phyloP scores from a whole-genome alignment of 2,113 vertebrate species.

The Tonatia bakeri region DNA sequence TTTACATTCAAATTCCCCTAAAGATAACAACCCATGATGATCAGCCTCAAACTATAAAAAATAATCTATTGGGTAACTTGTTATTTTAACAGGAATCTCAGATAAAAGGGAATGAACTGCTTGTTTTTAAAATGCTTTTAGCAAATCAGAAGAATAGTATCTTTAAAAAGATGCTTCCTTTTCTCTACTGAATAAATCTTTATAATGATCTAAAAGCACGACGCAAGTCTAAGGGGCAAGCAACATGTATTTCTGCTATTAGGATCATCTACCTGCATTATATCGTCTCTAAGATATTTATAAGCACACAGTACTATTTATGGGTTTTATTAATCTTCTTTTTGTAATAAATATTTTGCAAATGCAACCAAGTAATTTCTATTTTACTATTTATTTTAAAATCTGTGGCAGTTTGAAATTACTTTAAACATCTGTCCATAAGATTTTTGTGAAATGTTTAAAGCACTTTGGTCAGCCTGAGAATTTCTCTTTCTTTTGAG shows the following conservation, averaged over 20 bases:
- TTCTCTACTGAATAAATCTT: neutral
- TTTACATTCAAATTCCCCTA: neutral
- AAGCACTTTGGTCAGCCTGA: neutral
- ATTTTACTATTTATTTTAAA: constrained; percentile 1
- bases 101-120: neutral
- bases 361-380: neutral
- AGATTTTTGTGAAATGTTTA: neutral
- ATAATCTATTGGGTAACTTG: neutral
- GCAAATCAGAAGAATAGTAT: neutral
- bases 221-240: neutral
- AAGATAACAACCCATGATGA: neutral
- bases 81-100: neutral
- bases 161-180: neutral
- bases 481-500: neutral
- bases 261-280: neutral
- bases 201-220: neutral
- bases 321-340: neutral
- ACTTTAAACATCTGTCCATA: neutral
- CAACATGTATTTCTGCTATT: neutral
- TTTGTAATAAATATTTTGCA: neutral
- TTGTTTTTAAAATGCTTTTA: neutral
- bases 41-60: neutral
- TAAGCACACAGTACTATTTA: neutral
- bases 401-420: neutral
- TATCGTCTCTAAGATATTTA: neutral